A percentile compares a stretch with the other conserved stretches of the same genome.
These are phyloP conservation scores for Gerosis bhagava DNA, from an alignment of 2,888 invertebrate species.

Conservation along the genomic window DNA sequence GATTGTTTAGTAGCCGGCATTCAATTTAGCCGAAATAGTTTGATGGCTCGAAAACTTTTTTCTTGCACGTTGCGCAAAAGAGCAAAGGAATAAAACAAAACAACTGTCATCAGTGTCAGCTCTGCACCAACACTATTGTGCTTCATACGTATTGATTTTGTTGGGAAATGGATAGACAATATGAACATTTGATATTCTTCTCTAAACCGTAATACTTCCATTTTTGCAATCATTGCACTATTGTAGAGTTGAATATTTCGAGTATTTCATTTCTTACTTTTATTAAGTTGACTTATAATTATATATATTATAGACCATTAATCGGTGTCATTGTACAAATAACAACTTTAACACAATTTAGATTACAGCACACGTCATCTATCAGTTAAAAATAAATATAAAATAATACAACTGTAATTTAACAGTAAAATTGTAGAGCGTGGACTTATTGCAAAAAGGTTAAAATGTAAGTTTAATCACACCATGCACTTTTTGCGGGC, in stretches of 20 bases:
- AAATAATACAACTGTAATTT: conserved; percentile 21
- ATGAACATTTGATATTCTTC: conserved; percentile 12
- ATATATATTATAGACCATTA: too few species aligned
- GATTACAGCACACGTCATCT: conserved; percentile 11
- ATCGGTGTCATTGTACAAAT: conserved; percentile 2
- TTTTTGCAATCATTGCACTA: neutral
- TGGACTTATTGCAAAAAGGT: conserved; percentile 45
- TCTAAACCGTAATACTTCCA: conserved; percentile 2
- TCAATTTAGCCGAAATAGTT: conserved; percentile 66
- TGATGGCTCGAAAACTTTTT: conserved; percentile 60
- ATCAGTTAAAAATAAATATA: too few species aligned
- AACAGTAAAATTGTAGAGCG: conserved; percentile 25
- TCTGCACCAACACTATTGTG: conserved; percentile 45
- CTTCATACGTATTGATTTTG: conserved; percentile 43
- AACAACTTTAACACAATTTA: conserved; percentile 17
- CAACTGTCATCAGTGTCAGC: conserved; percentile 73
- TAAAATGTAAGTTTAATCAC: conserved; percentile 55
- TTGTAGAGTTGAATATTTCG: neutral
- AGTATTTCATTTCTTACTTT: neutral
- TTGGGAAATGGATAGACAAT: conserved; percentile 14
- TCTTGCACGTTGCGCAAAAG: conserved; percentile 57
- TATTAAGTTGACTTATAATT: too few species aligned
- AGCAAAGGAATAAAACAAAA: conserved; percentile 71
- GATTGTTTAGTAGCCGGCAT: conserved; percentile 59
- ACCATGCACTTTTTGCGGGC: conserved; percentile 51